A percentile compares a stretch with the other conserved stretches of the same genome.
Evolutionary conservation across 2,797 vertebrate genomes (phyloP).

Genomic region (Sebastiscus albofasciatus): DNA sequence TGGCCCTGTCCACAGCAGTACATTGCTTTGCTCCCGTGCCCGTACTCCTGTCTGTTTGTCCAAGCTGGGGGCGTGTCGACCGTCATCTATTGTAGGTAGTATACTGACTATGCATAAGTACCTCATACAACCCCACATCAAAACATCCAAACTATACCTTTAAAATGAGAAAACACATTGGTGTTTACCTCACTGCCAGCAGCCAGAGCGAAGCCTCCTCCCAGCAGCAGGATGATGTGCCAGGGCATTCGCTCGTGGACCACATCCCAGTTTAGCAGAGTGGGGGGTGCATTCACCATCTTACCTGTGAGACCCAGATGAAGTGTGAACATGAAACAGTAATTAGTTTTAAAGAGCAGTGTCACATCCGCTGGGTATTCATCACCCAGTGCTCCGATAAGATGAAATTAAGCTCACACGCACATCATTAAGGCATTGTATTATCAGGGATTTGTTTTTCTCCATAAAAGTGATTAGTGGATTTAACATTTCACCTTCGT

Average conservation of each 20-base stretch:
- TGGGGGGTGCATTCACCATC: constrained; percentile 48
- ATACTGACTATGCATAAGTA: background rate
- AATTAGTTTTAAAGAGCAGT: background rate
- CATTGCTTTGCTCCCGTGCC: too few relatives aligned
- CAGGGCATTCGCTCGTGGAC: constrained; percentile 92
- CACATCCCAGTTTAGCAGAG: constrained; percentile 83
- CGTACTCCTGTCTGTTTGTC: too few relatives aligned
- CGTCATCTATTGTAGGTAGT: background rate
- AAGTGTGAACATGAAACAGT: constrained; percentile 14
- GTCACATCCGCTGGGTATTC: background rate
- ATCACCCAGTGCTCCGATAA: background rate
- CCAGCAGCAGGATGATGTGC: constrained; percentile 92
- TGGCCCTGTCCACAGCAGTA: too few relatives aligned
- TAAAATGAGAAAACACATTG: background rate
- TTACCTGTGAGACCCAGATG: constrained; percentile 48
- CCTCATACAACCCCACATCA: background rate
- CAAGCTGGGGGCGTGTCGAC: background rate
- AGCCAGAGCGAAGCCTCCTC: constrained; percentile 94
- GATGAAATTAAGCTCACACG: background rate
- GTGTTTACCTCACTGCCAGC: constrained; percentile 90
- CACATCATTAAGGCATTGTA: background rate
- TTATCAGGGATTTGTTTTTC: background rate
- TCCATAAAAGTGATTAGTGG: background rate
- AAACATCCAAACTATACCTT: too few relatives aligned
- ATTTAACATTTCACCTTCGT: constrained; percentile 31